Percentiles rank a stretch among this genome's conserved stretches.
Conservation (phyloP, 2,888 invertebrate species). For the Epistrophe eligans region DNA sequence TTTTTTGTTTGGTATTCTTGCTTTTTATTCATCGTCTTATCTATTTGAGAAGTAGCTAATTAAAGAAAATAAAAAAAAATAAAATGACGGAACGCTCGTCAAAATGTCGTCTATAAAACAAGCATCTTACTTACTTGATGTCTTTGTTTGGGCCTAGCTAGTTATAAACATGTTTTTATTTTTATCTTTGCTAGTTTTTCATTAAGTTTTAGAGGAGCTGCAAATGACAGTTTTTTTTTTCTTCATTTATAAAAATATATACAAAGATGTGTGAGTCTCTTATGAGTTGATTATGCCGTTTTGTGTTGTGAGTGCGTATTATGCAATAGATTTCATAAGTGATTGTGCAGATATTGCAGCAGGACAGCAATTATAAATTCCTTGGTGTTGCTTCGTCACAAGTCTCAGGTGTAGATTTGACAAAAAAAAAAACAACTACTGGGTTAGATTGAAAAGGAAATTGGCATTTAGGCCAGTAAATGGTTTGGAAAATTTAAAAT, state of each 20-base stretch:
- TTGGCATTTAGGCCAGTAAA: slow-evolving; percentile 29
- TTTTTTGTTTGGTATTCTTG: not conserved
- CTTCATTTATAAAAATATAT: not conserved
- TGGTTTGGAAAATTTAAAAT: not conserved
- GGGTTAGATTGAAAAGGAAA: slow-evolving; percentile 28
- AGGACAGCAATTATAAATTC: slow-evolving; percentile 36
- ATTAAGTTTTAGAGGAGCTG: not conserved
- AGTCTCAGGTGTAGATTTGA: not conserved
- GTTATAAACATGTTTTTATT: slow-evolving; percentile 27
- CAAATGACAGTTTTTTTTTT: slow-evolving; percentile 12
- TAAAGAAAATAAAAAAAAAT: not conserved
- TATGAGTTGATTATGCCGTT: slow-evolving; percentile 19
- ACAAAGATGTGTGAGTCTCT: not conserved
- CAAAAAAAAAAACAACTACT: not conserved
- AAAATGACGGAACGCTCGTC: slow-evolving; percentile 29
- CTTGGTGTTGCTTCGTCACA: slow-evolving; percentile 1
- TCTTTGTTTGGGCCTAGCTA: slow-evolving; percentile 32
- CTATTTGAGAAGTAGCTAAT: slow-evolving; percentile 18
- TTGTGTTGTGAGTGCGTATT: slow-evolving; percentile 21
- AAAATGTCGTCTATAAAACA: slow-evolving; percentile 17
- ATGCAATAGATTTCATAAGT: slow-evolving; percentile 38
- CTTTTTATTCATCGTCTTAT: slow-evolving; percentile 3
- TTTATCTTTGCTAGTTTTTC: not conserved
- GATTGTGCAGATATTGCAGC: slow-evolving; percentile 2
- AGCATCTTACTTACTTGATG: slow-evolving; percentile 22